Evolutionary conservation across 2,888 invertebrate species (phyloP), one percentile per base, ranked within the genome.

Genomic region (Chesias legatella): DNA sequence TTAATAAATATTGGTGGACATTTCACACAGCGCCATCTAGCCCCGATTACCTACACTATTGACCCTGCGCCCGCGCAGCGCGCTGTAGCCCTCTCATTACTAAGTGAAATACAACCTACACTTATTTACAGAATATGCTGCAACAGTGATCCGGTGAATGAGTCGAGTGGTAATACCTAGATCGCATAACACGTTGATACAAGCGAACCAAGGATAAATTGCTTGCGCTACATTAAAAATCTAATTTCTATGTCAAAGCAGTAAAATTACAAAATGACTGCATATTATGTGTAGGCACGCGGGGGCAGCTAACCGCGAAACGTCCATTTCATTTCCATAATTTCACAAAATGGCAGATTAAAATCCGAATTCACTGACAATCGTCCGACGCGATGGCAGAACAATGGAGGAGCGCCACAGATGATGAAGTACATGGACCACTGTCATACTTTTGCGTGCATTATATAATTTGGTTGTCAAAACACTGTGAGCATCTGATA

Each of bases 401-500:
- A 85, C 85, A 86, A 88, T 85, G 69, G 54, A 55, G 51, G 58
- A 51, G 58, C 56, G 63, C 60, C 64, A 74, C 29, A 42, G 38
- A 11, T 20, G 36, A 34, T n/a, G 24, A 25, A 35, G 23, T 29
- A 23, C 10, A 13, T 26, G n/a, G 7, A 31, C 11, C 10, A 40
- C 29, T 36, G 40, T 36, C 36, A 36, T 26, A 41, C 32, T 29
- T 75, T 80, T 77, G 77, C 77, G 74, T 65, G 67, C 65, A 81
- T 85, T 82, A 81, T 79, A 76, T 78, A 86, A 82, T 88, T 88
- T 84, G 64, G 73, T 73, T 79, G 85, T 88, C 86, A 85, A 81
- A 84, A 81, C 62, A 58, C 60, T 73, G 58, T 58, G 68, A 73
- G 68, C 67, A 58, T 46, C 30, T 46, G 56, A 56, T 45, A 51